phyloP scores from a whole-genome alignment of 2,113 vertebrate species.

The Progne subis region DNA sequence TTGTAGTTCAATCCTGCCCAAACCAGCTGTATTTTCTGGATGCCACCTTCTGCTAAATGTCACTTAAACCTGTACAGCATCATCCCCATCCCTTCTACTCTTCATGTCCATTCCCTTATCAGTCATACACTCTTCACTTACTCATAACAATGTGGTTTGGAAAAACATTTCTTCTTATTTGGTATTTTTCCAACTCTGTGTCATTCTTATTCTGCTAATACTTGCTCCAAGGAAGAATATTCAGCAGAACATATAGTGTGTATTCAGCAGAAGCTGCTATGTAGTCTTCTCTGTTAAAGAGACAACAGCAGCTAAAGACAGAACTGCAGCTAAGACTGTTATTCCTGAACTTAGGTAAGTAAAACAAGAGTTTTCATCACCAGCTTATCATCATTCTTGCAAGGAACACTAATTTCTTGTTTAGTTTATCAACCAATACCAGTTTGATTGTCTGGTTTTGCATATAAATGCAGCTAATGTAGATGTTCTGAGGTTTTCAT shows the following conservation, averaged over 20 bases:
- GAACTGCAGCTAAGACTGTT: background rate
- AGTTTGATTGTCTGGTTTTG: background rate
- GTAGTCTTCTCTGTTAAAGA: background rate
- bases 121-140: background rate
- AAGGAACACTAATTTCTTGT: background rate
- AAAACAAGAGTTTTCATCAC: background rate
- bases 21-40: background rate
- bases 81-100: background rate
- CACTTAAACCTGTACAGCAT: background rate
- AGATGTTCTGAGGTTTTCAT: background rate
- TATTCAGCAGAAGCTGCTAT: background rate
- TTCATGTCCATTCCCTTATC: background rate
- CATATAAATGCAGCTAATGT: background rate
- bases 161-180: background rate
- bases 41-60: background rate
- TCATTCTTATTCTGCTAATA: background rate
- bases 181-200: background rate
- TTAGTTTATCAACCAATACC: background rate
- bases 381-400: background rate
- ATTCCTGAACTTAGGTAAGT: background rate
- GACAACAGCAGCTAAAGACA: background rate
- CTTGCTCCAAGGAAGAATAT: background rate
- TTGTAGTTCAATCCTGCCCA: background rate
- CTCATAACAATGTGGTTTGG: background rate
- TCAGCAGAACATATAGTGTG: background rate